These are phyloP conservation scores for Nemoura dubitans DNA, from an alignment of 2,888 invertebrate genomes.

Conservation along the genomic window DNA sequence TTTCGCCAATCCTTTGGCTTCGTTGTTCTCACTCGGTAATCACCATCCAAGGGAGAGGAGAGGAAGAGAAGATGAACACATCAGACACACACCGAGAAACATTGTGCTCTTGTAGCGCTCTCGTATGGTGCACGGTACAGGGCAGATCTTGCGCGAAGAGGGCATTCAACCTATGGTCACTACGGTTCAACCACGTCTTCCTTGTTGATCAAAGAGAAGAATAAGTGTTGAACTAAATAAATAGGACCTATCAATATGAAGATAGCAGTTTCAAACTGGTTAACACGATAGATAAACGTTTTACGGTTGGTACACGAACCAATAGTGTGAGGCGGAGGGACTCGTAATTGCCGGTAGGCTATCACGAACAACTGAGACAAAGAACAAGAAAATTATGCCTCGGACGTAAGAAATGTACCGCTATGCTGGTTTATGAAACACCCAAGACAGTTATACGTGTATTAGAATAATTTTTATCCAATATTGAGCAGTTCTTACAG, in stretches of 20 bases:
- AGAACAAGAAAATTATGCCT: neutral
- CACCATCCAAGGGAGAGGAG: neutral
- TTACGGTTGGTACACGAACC: neutral
- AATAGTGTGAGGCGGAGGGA: neutral
- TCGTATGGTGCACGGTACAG: neutral
- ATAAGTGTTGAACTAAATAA: neutral
- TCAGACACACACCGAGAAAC: neutral
- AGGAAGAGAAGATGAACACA: neutral
- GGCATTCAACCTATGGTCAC: slow-evolving; percentile 7
- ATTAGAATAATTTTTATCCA: neutral
- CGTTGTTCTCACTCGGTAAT: neutral
- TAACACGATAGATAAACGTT: neutral
- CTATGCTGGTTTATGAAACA: neutral
- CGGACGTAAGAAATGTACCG: neutral
- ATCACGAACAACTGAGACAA: neutral
- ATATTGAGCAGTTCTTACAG: neutral
- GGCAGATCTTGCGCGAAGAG: neutral
- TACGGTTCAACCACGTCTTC: neutral
- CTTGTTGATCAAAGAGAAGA: neutral
- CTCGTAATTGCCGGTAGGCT: no score
- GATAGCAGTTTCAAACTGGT: neutral
- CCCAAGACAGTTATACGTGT: neutral
- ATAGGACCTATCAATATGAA: neutral
- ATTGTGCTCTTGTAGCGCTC: neutral
- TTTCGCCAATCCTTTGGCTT: neutral